Evolutionary conservation across 2,888 invertebrate species (phyloP), one percentile per base, ranked within the genome.

Genomic region (Andrena camellia): DNA sequence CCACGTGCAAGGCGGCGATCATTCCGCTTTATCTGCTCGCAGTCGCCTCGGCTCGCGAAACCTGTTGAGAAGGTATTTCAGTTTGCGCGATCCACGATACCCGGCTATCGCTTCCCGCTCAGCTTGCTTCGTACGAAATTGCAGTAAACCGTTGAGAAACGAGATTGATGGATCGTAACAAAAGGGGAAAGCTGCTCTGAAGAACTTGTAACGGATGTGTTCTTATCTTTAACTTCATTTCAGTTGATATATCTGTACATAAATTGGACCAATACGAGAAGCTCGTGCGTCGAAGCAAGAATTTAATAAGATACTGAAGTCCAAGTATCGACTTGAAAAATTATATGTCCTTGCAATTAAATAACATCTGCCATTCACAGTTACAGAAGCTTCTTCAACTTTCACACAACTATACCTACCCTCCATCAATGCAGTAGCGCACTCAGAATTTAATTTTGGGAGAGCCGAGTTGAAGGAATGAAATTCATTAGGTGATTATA

Each of bases 161-260:
- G 64, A 67, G 81, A 80, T 80, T 71, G 80, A 80, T 80, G 81
- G 71, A 57, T 57, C 57, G 23, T 26, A 8, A 23, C 57, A 26
- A 23, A 10, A 26, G 10, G 57, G 23, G 23, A 26, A 10, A 20
- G 54, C 54, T n/a, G 54, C 54, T 54, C n/a, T 3, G 7, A 54
- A 54, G 57, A 57, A 26, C 20, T 26, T 13, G 7, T 57, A 54
- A 57, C 57, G 10, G 57, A 23, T 23, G 23, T 4, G 23, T 26
- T 23, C 57, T 57, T 23, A 23, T 10, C 8, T 57, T 57, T 5
- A 57, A 54, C 20, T 54, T 54, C 20, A 20, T 20, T 54, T 54
- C 20, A 2, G 54, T 54, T 54, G n/a, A 54, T 54, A 20, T 42
- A 42, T 20, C 54, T 2, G 8, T 54, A 54, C 2, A 54, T 54